Base-by-base conservation (phyloP, 1,140 invertebrate species). In the Colletes gigas region DNA sequence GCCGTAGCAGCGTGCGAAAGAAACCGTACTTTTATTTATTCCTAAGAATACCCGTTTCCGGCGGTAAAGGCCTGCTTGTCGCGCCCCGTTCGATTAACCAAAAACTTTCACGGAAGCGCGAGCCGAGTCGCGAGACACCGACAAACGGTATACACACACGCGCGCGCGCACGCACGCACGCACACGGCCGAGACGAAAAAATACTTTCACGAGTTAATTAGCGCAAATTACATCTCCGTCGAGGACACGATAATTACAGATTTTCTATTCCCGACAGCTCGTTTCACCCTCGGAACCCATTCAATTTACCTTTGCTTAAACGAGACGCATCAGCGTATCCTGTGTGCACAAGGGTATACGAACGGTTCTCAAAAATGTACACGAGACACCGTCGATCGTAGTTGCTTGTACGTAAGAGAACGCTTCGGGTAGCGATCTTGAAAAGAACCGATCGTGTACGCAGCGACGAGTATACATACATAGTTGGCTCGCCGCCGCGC, bases 231-330 rank as follows among this genome's bases (percentile, higher is more conserved):
- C 59, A 79, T 73, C 77, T 72, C 3, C 69, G 44, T 54, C 77
- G 69, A 55, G 77, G 50, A 73, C 69, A 60, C 60, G 77, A 69
- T 79, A 79, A 79, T 79, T 79, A 73, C 77, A 73, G 69, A 79
- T 79, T 73, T 79, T 79, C 68, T 79, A 79, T 79, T 73, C 77
- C 69, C 69, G 77, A 73, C 69, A 73, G 52, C 77, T 63, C 77
- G 77, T 79, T 30, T 79, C 77, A 65, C 19, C 69, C 55, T 79
- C 69, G 63, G 60, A 79, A 55, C 60, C 59, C 12, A 59, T 55
- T 79, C 54, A 79, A 79, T 60, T 8, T 47, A 55, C 39, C 69
- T 65, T 65, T 60, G 69, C 77, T 73, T 79, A 65, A 79, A 65
- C 77, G 60, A 79, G 69, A 73, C 60, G 77, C 69, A 30, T 63